Evolutionary conservation across 1,140 invertebrate species (phyloP).

Genomic region (Drosophila tsacasi): DNA sequence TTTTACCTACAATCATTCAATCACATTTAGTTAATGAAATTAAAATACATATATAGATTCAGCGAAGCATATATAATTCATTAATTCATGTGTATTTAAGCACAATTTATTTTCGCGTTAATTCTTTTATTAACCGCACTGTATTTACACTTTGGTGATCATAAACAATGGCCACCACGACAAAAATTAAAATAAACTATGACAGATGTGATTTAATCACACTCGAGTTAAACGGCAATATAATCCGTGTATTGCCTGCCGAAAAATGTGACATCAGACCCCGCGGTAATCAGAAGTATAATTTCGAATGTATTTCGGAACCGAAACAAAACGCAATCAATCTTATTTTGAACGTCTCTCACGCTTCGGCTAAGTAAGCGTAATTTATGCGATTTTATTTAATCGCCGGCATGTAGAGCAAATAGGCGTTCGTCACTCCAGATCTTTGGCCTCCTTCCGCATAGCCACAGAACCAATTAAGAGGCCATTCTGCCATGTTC

Average conservation of each 20-base stretch:
- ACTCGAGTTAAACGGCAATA: constrained; percentile 40
- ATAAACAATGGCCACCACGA: constrained; percentile 27
- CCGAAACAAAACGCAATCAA: constrained; percentile 54
- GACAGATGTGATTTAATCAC: constrained; percentile 48
- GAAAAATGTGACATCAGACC: constrained; percentile 48
- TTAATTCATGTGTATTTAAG: constrained; percentile 10
- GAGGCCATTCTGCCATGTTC: constrained; percentile 2
- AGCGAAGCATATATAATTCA: constrained; percentile 12
- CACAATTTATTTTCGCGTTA: constrained; percentile 7
- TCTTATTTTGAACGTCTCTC: constrained; percentile 43
- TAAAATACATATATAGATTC: not conserved
- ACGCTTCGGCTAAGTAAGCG: constrained; percentile 45
- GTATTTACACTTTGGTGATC: constrained; percentile 17
- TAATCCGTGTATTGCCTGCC: constrained; percentile 26
- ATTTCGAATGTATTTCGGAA: constrained; percentile 35
- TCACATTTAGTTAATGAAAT: not conserved
- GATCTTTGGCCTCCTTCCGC: constrained; percentile 40
- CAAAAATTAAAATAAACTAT: constrained; percentile 48
- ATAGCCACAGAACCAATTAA: constrained; percentile 50
- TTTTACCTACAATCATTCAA: not conserved
- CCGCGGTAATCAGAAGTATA: constrained; percentile 25
- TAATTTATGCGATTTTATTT: constrained; percentile 51
- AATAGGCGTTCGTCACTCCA: constrained; percentile 36
- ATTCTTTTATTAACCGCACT: constrained; percentile 23
- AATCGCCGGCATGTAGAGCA: constrained; percentile 27